Evolutionary conservation across 1,140 invertebrate species (phyloP), one percentile per base, ranked within the genome.

Genomic region (Antheraea mylitta): DNA sequence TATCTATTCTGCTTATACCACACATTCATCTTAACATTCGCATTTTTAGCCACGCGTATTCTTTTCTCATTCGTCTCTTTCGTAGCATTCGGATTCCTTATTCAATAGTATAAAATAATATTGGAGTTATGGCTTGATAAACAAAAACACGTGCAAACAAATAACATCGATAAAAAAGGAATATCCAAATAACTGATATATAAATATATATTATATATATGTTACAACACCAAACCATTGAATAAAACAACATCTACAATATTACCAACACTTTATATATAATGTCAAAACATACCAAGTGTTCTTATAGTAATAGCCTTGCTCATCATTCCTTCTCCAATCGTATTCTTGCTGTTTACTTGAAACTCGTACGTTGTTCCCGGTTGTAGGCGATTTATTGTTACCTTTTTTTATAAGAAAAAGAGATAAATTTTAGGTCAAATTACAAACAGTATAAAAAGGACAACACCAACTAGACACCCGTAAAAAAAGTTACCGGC

Each of bases 361-460:
- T 98, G 97, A 92, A 99, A 99, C 90, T 99, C 98, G 92, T 99
- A 99, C 30, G 96, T 95, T 7, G 97, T 98, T 65, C 97, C 97
- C 5, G 98, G 97, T 73, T 96, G 95, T 64, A 99, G 93, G 64
- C 96, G 96, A 87, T 98, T 98, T 83, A 99, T 97, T 69, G 97
- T 98, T 66, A 98, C 96, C 89, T 95, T 53, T 6, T 53, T 13
- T 11, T 53, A 53, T 42, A 16, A 53, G 16, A 53, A 16, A n/a
- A n/a, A n/a, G n/a, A n/a, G n/a, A n/a, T n/a, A n/a, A n/a, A n/a
- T n/a, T n/a, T n/a, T n/a, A n/a, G 11, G 16, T 6, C 0, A 53
- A 53, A n/a, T 53, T 53, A 13, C 13, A 53, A 53, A 53, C 16
- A 30, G 1, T 30, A 30, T 30, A 30, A 30, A 30, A 30, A 30